These are phyloP conservation scores for Coccyzus lansbergi DNA, from an alignment of 2,797 vertebrate genomes.

Conservation along the genomic window DNA sequence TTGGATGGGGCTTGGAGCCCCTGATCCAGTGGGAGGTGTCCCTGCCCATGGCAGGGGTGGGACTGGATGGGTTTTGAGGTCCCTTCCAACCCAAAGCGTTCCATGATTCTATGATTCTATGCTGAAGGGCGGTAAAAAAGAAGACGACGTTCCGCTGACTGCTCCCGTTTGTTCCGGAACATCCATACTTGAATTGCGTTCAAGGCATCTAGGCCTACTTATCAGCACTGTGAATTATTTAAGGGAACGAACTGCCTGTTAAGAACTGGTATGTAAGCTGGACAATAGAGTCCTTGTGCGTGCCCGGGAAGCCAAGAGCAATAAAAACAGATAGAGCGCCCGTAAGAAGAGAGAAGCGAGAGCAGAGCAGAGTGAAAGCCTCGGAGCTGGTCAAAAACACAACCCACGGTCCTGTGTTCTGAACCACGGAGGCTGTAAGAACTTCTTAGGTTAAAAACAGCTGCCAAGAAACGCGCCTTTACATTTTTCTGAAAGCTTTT, in stretches of 20 bases:
- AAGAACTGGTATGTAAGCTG: background rate
- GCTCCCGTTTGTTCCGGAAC: background rate
- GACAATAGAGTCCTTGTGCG: background rate
- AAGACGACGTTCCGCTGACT: background rate
- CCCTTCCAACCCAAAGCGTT: no score
- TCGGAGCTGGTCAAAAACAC: background rate
- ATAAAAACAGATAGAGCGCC: background rate
- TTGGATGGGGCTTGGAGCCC: no score
- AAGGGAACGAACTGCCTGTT: background rate
- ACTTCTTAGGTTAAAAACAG: background rate
- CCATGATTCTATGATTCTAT: no score
- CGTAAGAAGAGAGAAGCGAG: background rate
- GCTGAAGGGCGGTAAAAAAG: background rate
- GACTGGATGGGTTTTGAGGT: no score
- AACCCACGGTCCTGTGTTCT: background rate
- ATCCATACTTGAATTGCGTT: background rate
- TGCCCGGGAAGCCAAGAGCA: background rate
- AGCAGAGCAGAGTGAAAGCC: background rate
- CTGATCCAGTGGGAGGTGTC: no score
- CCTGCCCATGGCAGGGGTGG: no score
- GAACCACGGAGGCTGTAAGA: rapidly evolving
- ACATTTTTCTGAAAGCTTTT: background rate
- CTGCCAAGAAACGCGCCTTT: conserved; percentile 20
- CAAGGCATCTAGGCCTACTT: background rate
- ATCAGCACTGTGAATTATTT: background rate